Evolutionary conservation across 2,113 vertebrate species (phyloP).

Genomic region (Saccopteryx bilineata): DNA sequence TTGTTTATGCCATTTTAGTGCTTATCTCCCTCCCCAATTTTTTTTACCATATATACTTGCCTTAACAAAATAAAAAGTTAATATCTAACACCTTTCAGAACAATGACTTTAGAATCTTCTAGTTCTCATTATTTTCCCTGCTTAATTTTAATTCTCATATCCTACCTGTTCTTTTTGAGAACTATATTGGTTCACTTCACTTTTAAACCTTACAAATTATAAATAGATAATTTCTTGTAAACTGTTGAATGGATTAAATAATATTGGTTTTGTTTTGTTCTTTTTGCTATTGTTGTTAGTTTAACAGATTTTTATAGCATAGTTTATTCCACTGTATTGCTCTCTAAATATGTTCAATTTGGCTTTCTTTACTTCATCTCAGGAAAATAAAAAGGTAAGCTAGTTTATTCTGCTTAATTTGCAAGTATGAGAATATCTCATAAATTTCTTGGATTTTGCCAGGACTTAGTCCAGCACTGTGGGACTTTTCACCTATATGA

Average conservation of each 20-base stretch:
- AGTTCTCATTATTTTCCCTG: not conserved
- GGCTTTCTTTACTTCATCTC: not conserved
- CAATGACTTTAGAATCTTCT: not conserved
- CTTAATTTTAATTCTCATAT: slow-evolving; percentile 13
- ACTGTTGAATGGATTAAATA: not conserved
- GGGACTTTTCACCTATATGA: not conserved
- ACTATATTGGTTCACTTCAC: not conserved
- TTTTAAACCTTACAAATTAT: not conserved
- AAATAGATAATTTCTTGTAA: not conserved
- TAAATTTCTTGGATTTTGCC: not conserved
- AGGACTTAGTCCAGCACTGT: not conserved
- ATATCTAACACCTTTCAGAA: not conserved
- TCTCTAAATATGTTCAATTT: not conserved
- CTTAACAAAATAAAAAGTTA: slow-evolving; percentile 24
- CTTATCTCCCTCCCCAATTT: not conserved
- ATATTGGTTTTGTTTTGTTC: not conserved
- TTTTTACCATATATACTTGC: not conserved
- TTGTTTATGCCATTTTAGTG: not conserved
- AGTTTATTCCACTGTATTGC: not conserved
- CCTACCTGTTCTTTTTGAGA: not conserved
- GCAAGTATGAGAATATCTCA: not conserved
- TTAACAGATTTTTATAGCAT: not conserved
- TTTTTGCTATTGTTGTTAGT: not conserved
- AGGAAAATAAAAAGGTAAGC: not conserved
- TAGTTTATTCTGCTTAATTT: slow-evolving; percentile 33